A percentile compares a stretch with the other conserved stretches of the same genome.
These are phyloP conservation scores for Taenioides sp. DNA, from an alignment of 2,797 vertebrate genomes.

Conservation along the genomic window DNA sequence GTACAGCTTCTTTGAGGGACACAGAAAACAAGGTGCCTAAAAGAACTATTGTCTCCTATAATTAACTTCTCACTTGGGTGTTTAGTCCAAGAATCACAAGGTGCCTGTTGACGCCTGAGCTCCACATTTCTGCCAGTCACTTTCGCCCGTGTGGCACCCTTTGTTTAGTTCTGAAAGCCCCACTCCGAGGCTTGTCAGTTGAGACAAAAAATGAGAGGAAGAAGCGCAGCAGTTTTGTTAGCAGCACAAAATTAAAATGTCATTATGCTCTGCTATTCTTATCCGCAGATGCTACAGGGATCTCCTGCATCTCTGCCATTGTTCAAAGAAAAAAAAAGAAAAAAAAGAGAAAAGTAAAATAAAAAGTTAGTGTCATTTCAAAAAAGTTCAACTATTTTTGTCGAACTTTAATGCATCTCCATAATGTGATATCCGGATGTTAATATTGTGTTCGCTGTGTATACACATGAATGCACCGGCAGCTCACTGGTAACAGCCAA, in stretches of 20 bases:
- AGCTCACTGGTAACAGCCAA: slow-evolving; percentile 40
- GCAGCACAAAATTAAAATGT: slow-evolving; percentile 72
- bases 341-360: neutral
- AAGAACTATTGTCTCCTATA: slow-evolving; percentile 21
- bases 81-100: slow-evolving; percentile 37
- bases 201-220: slow-evolving; percentile 45
- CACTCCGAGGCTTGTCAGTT: slow-evolving; percentile 42
- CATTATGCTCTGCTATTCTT: slow-evolving; percentile 68
- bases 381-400: slow-evolving; percentile 51
- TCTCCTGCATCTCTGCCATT: slow-evolving; percentile 53
- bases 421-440: slow-evolving; percentile 33
- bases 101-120: slow-evolving; percentile 37
- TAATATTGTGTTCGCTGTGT: slow-evolving; percentile 34
- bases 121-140: slow-evolving; percentile 41
- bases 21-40: slow-evolving; percentile 20
- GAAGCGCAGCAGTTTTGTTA: slow-evolving; percentile 49
- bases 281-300: slow-evolving; percentile 56
- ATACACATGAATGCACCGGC: slow-evolving; percentile 28
- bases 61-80: slow-evolving; percentile 44
- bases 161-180: slow-evolving; percentile 51
- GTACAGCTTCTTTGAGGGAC: slow-evolving; percentile 10
- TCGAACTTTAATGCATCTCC: slow-evolving; percentile 37
- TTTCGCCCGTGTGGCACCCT: slow-evolving; percentile 44
- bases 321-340: slow-evolving; percentile 30
- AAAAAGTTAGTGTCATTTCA: slow-evolving; percentile 33